Evolutionary conservation across 2,888 invertebrate species (phyloP).

Genomic region (Frankliniella fusca): DNA sequence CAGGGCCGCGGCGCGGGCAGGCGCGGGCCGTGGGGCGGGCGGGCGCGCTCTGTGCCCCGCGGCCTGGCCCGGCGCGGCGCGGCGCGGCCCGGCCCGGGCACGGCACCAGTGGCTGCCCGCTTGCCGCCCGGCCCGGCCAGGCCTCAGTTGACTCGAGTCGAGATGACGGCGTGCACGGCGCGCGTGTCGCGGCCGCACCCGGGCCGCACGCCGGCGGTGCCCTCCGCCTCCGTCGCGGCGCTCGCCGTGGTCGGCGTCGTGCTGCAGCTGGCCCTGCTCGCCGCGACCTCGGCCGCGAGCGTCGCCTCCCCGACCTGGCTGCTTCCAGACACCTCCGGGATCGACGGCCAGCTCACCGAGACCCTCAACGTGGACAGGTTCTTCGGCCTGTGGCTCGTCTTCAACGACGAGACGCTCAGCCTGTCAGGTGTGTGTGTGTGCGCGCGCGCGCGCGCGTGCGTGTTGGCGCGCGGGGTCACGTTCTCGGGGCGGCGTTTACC

Average conservation of each 20-base stretch:
- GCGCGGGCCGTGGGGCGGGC: neutral
- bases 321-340: slow-evolving; percentile 51
- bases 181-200: neutral
- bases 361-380: slow-evolving; percentile 52
- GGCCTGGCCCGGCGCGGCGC: slow-evolving; percentile 9
- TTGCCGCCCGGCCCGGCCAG: slow-evolving; percentile 14
- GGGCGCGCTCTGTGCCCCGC: neutral
- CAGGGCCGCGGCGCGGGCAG: neutral
- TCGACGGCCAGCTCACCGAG: slow-evolving; percentile 51
- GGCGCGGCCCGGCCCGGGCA: no score
- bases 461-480: neutral
- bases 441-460: neutral
- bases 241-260: slow-evolving; percentile 21
- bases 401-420: slow-evolving; percentile 49
- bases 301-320: slow-evolving; percentile 35
- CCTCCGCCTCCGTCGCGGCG: neutral
- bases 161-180: neutral
- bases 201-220: neutral
- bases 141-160: neutral
- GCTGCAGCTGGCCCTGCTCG: neutral
- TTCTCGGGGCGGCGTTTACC: no score
- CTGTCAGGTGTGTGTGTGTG: slow-evolving; percentile 38
- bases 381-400: slow-evolving; percentile 53
- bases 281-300: neutral
- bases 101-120: slow-evolving; percentile 2